Evolutionary conservation across 2,113 vertebrate genomes (phyloP).

Genomic region (Salvelinus namaycush): DNA sequence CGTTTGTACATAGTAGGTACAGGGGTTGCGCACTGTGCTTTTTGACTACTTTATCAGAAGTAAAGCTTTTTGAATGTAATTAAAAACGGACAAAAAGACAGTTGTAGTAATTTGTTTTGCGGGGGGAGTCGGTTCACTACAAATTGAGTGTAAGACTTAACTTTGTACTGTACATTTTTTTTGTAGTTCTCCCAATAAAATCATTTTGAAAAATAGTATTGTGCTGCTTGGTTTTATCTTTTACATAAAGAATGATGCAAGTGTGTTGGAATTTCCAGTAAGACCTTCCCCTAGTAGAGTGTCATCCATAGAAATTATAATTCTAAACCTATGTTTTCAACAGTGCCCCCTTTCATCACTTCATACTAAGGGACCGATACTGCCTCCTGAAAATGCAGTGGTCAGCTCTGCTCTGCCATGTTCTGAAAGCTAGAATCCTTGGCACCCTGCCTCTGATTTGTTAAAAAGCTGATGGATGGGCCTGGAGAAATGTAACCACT

Average conservation of each 20-base stretch:
- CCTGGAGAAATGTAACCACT: too few relatives aligned
- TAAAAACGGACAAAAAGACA: slow-evolving; percentile 86
- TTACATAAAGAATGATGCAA: neutral
- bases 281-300: too few relatives aligned
- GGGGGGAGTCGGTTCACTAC: slow-evolving; percentile 96
- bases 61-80: slow-evolving; percentile 99
- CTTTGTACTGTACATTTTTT: slow-evolving; percentile 92
- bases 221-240: neutral
- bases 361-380: too few relatives aligned
- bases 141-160: slow-evolving; percentile 90
- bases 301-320: neutral
- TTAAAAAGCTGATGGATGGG: too few relatives aligned
- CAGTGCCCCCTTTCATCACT: too few relatives aligned
- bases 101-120: slow-evolving; percentile 78
- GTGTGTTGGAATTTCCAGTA: neutral
- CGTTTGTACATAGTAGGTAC: slow-evolving; percentile 66
- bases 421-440: too few relatives aligned
- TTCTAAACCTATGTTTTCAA: too few relatives aligned
- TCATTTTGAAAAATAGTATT: slow-evolving; percentile 65
- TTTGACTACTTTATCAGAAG: slow-evolving; percentile 98
- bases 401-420: too few relatives aligned
- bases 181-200: slow-evolving; percentile 99
- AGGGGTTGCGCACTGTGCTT: slow-evolving; percentile 93
- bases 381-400: too few relatives aligned
- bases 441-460: too few relatives aligned